Evolutionary conservation across 2,888 invertebrate genomes (phyloP).

Genomic region (Petrolisthes manimaculis): DNA sequence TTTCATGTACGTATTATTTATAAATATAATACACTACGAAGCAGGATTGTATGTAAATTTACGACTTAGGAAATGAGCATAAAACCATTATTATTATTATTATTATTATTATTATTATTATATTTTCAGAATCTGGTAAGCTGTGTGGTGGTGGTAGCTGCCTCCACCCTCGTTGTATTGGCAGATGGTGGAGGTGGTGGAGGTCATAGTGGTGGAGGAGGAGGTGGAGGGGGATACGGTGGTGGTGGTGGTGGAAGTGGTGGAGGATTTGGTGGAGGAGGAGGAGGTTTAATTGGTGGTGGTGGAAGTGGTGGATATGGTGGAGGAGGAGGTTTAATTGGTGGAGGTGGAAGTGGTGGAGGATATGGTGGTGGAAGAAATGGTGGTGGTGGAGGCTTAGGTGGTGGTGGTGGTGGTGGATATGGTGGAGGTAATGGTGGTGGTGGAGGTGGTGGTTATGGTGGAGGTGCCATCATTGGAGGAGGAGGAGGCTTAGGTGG

Average conservation of each 20-base stretch:
- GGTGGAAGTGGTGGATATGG: background rate
- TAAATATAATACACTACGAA: too few species aligned
- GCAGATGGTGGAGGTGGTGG: background rate
- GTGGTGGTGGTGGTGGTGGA: background rate
- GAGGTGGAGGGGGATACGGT: too few species aligned
- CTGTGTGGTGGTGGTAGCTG: slow-evolving; percentile 7
- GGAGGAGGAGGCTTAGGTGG: background rate
- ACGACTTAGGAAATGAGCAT: too few species aligned
- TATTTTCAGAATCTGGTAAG: background rate
- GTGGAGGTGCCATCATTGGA: background rate
- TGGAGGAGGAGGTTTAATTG: background rate
- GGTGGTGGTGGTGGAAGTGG: background rate
- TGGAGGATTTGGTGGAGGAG: background rate
- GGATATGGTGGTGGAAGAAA: background rate
- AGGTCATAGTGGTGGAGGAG: background rate
- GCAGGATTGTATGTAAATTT: background rate
- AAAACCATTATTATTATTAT: background rate
- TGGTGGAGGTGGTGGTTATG: background rate
- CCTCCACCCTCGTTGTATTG: background rate
- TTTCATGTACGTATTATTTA: too few species aligned
- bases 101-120: background rate
- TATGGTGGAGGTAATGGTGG: background rate
- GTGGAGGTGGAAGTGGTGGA: background rate
- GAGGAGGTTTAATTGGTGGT: background rate
- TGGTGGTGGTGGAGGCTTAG: too few species aligned